These are phyloP conservation scores for Paedocypris sp. DNA, from an alignment of 2,113 vertebrate genomes.

Conservation along the genomic window DNA sequence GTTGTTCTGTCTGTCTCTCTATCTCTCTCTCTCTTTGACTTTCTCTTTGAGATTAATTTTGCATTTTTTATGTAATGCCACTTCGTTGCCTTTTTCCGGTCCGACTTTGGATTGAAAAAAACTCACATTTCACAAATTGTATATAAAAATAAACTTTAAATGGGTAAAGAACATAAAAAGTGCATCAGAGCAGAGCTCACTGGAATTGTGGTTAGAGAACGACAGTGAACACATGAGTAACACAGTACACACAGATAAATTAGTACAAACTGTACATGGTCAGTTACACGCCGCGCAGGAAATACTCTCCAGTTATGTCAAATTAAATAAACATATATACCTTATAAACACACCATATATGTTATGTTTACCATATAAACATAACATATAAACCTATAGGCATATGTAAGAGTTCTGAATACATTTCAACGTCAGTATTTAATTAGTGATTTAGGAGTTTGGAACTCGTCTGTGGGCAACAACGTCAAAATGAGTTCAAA, in stretches of 20 bases:
- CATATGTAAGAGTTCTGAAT: too few species aligned
- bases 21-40: too few species aligned
- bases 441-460: too few species aligned
- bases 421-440: too few species aligned
- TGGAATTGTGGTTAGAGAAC: constrained; percentile 32
- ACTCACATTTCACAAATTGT: constrained; percentile 7
- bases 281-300: constrained; percentile 41
- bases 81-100: background rate
- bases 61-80: background rate
- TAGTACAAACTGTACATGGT: constrained; percentile 48
- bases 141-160: constrained; percentile 56
- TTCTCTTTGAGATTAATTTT: too few species aligned
- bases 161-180: constrained; percentile 45
- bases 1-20: too few species aligned
- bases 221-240: constrained; percentile 40
- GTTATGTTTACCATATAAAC: too few species aligned
- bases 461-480: too few species aligned
- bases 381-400: too few species aligned
- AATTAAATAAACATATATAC: constrained; percentile 36
- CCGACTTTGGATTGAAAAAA: background rate
- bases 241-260: constrained; percentile 48
- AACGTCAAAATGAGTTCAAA: too few species aligned
- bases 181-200: constrained; percentile 44
- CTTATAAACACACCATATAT: too few species aligned
- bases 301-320: constrained; percentile 9